Evolutionary conservation across 2,797 vertebrate species (phyloP).

Genomic region (Pseudopleuronectes americanus): DNA sequence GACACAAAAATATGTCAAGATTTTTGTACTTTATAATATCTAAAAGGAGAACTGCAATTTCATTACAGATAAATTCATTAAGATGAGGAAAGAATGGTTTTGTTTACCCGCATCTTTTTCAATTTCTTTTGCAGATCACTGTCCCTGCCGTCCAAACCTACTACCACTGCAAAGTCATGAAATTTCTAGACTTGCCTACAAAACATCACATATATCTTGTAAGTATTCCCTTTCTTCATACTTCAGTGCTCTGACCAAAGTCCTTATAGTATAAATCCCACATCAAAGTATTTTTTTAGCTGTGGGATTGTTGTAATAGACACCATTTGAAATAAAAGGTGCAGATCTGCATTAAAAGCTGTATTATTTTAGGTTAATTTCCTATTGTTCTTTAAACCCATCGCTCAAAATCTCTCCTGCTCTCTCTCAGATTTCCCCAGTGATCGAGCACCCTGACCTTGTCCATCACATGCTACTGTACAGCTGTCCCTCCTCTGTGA

Average conservation of each 20-base stretch:
- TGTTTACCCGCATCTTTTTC: too few species aligned
- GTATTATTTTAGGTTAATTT: too few species aligned
- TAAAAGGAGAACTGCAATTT: too few species aligned
- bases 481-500: conserved; percentile 66
- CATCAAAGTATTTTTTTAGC: not conserved
- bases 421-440: conserved; percentile 72
- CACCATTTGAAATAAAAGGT: too few species aligned
- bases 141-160: conserved; percentile 79
- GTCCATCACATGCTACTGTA: conserved; percentile 81
- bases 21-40: too few species aligned
- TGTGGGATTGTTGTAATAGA: too few species aligned
- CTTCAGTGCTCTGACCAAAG: not conserved
- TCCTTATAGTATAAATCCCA: not conserved
- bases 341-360: too few species aligned
- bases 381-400: not conserved
- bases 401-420: not conserved
- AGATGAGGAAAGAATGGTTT: not conserved
- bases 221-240: conserved; percentile 22
- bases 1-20: conserved; percentile 17
- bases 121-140: conserved; percentile 82
- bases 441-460: conserved; percentile 65
- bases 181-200: conserved; percentile 69
- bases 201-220: conserved; percentile 87
- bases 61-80: too few species aligned
- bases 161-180: conserved; percentile 85